These are phyloP conservation scores for Aplidium turbinatum DNA, from an alignment of 23 tunicate genomes.

Conservation along the genomic window DNA sequence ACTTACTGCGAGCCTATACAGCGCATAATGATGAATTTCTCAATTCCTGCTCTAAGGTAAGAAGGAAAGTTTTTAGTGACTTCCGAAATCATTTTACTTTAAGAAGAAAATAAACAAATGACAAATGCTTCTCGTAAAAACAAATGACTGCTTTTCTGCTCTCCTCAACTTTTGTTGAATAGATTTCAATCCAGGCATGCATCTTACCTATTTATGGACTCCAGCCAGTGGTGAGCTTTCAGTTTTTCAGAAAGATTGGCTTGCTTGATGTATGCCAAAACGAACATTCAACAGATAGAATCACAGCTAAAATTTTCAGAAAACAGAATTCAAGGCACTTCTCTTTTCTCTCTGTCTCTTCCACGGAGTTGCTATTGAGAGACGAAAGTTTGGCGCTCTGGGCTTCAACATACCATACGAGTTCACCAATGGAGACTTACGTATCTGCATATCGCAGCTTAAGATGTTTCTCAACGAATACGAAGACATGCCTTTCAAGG, in stretches of 20 bases:
- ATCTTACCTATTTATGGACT: too few relatives aligned
- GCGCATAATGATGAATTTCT: conserved; percentile 88
- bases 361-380: conserved; percentile 95
- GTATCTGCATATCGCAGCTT: conserved; percentile 94
- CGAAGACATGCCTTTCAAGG: conserved; percentile 97
- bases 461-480: conserved; percentile 99
- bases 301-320: conserved; percentile 47
- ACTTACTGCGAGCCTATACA: conserved; percentile 77
- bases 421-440: conserved; percentile 93
- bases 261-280: neutral
- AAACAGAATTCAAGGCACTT: conserved; percentile 77
- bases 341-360: conserved; percentile 93
- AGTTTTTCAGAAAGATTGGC: too few relatives aligned
- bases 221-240: too few relatives aligned
- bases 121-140: too few relatives aligned
- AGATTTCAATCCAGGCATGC: too few relatives aligned
- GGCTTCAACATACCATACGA: conserved; percentile 99
- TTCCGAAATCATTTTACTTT: too few relatives aligned
- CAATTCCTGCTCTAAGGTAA: conserved; percentile 66
- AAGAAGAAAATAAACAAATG: too few relatives aligned
- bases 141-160: too few relatives aligned
- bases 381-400: conserved; percentile 95
- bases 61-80: too few relatives aligned
- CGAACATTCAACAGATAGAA: neutral
- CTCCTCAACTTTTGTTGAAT: too few relatives aligned